Conservation (phyloP, 1,140 invertebrate genomes). For the Ceratina japonica region DNA sequence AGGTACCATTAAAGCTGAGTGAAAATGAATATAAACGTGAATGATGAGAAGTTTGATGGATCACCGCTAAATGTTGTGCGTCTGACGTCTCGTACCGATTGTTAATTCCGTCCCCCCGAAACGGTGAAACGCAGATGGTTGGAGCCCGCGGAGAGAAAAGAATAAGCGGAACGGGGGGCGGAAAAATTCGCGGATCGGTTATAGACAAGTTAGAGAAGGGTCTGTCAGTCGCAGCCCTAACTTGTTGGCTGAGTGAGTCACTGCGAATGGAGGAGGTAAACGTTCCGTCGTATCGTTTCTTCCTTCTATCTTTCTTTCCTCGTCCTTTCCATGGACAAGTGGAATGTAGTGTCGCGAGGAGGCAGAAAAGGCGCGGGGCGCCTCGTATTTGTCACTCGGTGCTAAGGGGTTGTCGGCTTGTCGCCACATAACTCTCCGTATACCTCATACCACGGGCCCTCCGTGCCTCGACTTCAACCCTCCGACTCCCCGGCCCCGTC, state of each 20-base stretch:
- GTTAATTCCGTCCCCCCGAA: not conserved
- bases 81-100: no score
- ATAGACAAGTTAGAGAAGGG: slow-evolving; percentile 42
- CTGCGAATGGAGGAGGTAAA: slow-evolving; percentile 2
- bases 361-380: slow-evolving; percentile 53
- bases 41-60: no score
- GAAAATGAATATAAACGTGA: no score
- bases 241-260: slow-evolving; percentile 64
- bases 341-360: slow-evolving; percentile 35
- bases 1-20: no score
- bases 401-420: slow-evolving; percentile 70
- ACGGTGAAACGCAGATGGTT: not conserved
- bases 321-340: slow-evolving; percentile 33
- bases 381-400: slow-evolving; percentile 68
- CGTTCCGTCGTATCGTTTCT: no score
- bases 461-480: slow-evolving; percentile 54
- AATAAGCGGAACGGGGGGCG: not conserved
- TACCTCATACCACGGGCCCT: slow-evolving; percentile 28
- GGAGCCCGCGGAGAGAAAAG: not conserved
- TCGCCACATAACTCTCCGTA: slow-evolving; percentile 68
- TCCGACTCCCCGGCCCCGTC: slow-evolving; percentile 48
- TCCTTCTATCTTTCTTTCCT: slow-evolving; percentile 6
- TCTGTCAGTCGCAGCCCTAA: slow-evolving; percentile 65
- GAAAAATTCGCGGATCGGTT: slow-evolving; percentile 51
- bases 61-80: no score